These are phyloP conservation scores for Caloenas nicobarica DNA, from an alignment of 2,113 vertebrate genomes.

Conservation along the genomic window DNA sequence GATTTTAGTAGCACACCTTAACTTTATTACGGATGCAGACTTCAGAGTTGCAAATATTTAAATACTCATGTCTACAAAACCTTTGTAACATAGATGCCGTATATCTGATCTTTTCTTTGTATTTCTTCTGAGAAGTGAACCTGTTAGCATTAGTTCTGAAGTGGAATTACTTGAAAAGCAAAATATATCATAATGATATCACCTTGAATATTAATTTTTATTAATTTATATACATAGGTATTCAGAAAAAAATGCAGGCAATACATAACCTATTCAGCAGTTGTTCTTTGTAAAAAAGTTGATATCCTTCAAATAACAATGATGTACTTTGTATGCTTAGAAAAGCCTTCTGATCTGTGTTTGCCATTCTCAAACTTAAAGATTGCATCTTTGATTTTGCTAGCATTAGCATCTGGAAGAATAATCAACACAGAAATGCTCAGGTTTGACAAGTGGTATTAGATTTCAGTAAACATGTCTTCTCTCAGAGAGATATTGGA, in stretches of 20 bases:
- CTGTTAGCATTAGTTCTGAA: constrained; percentile 39
- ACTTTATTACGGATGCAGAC: not conserved
- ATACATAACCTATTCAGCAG: not conserved
- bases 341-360: constrained; percentile 4
- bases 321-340: not conserved
- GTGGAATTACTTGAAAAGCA: constrained; percentile 41
- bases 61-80: constrained; percentile 11
- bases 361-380: not conserved
- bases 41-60: constrained; percentile 10
- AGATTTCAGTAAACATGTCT: constrained; percentile 31
- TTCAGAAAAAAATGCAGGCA: not conserved
- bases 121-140: not conserved
- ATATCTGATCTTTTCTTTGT: not conserved
- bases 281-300: not conserved
- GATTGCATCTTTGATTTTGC: constrained; percentile 14
- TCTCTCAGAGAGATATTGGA: constrained; percentile 2
- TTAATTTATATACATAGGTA: not conserved
- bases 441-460: constrained; percentile 25
- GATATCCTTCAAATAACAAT: not conserved
- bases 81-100: not conserved
- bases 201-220: not conserved
- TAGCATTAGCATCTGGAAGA: not conserved
- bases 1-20: not conserved
- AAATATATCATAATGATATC: constrained; percentile 21
- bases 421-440: constrained; percentile 37